These are phyloP conservation scores for Crambe crambe DNA, from an alignment of 37 sponge, comb jelly and placozoan species.

Conservation along the genomic window DNA sequence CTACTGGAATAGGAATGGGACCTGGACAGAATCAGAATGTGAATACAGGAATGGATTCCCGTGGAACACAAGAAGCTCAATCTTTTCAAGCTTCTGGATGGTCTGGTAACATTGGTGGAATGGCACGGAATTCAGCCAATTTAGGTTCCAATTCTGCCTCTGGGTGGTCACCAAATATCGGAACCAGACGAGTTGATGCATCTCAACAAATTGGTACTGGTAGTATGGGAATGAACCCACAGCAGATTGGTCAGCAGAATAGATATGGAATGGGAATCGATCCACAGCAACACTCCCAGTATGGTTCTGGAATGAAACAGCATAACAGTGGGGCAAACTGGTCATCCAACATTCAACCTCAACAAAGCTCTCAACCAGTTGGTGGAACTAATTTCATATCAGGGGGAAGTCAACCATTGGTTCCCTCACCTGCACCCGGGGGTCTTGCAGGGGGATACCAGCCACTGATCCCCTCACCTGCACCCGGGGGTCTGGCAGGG, in stretches of 20 bases:
- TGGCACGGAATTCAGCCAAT: too few species aligned
- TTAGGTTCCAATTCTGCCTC: neutral
- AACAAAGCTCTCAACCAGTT: neutral
- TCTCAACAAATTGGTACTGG: neutral
- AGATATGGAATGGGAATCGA: conserved; percentile 11
- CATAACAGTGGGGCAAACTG: neutral
- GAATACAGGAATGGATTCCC: conserved; percentile 11
- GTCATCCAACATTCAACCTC: neutral
- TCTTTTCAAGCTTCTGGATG: neutral
- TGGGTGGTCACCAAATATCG: neutral
- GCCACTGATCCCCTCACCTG: conserved; percentile 12
- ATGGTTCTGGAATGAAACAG: neutral
- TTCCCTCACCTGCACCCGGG: neutral
- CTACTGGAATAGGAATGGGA: conserved; percentile 7
- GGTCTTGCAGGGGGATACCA: neutral
- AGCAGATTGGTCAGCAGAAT: neutral
- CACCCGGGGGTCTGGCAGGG: neutral
- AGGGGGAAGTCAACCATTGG: neutral
- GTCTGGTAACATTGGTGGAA: neutral
- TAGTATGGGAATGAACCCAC: conserved; percentile 14
- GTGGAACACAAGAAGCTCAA: too few species aligned
- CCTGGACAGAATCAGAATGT: neutral
- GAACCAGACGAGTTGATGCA: neutral
- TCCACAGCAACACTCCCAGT: neutral
- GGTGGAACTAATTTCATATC: neutral